These are phyloP conservation scores for Orthonyx spaldingii DNA, from an alignment of 2,113 vertebrate genomes.

Conservation along the genomic window DNA sequence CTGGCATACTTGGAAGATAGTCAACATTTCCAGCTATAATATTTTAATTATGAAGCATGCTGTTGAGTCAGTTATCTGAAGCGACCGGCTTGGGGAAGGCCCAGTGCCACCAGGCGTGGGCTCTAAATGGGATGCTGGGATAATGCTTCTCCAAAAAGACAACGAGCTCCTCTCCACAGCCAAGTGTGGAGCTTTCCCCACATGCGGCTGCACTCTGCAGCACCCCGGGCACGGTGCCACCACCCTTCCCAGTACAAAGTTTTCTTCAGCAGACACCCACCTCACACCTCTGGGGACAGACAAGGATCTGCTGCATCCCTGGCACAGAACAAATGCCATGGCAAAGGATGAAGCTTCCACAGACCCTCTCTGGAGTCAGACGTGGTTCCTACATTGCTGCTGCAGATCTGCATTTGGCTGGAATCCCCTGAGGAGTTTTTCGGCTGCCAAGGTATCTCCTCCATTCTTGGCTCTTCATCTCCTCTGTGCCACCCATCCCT, in stretches of 20 bases:
- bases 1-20: slow-evolving; percentile 45
- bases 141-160: neutral
- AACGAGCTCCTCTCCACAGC: neutral
- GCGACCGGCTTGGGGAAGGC: neutral
- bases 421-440: neutral
- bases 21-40: slow-evolving; percentile 44
- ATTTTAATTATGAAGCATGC: slow-evolving; percentile 38
- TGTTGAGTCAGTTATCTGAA: neutral
- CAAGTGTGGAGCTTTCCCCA: neutral
- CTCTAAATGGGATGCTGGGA: neutral
- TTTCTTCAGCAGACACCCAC: neutral
- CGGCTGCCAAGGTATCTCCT: neutral
- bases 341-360: neutral
- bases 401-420: neutral
- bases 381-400: fast-evolving
- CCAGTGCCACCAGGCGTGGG: neutral
- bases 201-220: fast-evolving
- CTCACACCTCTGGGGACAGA: neutral
- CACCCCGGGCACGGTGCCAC: neutral
- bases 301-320: fast-evolving
- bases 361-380: neutral
- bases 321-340: neutral
- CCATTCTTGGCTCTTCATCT: fast-evolving
- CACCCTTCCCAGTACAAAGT: neutral
- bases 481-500: neutral